Evolutionary conservation across 2,888 invertebrate species (phyloP).

Genomic region (Chrysina gloriosa): DNA sequence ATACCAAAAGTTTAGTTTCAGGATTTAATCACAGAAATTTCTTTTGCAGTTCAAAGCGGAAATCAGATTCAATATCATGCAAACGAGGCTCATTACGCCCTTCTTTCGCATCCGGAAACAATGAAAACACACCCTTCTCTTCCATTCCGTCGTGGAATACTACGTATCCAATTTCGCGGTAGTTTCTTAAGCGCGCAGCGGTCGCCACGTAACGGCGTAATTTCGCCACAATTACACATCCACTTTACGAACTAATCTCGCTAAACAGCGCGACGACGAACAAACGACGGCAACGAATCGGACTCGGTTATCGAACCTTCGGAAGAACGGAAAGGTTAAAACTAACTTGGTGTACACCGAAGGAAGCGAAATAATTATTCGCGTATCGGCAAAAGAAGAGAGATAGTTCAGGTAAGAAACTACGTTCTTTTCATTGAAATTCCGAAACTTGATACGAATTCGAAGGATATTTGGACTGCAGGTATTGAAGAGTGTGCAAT

Average conservation of each 20-base stretch:
- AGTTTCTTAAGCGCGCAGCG: neutral
- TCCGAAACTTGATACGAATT: no score
- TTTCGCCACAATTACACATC: conserved; percentile 31
- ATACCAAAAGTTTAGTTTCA: no score
- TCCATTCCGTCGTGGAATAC: no score
- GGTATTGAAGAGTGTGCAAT: no score
- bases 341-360: conserved; percentile 7
- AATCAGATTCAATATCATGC: neutral
- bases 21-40: no score
- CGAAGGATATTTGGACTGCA: no score
- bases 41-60: no score
- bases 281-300: conserved; percentile 3
- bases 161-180: neutral
- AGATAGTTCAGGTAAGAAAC: neutral
- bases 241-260: conserved; percentile 34
- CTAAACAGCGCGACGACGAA: conserved; percentile 14
- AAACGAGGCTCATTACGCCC: neutral
- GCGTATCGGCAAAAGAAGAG: neutral
- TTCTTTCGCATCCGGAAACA: neutral
- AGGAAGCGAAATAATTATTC: conserved; percentile 26
- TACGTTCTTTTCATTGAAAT: conserved; percentile 24
- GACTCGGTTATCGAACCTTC: neutral
- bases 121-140: neutral
- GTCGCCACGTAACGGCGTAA: neutral
- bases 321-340: conserved; percentile 3